Evolutionary conservation across 2,113 vertebrate species (phyloP).

Genomic region (Amphiprion percula): DNA sequence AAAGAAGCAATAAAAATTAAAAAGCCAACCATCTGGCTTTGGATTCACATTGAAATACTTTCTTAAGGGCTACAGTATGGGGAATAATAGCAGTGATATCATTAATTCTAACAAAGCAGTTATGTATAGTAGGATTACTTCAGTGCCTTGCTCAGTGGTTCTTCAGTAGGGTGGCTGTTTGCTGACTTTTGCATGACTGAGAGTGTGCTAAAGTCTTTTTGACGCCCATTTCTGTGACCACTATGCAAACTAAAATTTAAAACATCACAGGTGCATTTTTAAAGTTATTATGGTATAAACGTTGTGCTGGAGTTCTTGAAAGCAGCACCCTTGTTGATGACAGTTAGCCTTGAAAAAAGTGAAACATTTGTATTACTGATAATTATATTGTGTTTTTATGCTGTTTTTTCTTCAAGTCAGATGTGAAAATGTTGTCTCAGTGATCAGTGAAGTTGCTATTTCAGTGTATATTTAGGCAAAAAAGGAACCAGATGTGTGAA

Average conservation of each 20-base stretch:
- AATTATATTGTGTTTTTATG: background rate
- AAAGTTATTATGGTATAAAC: no score
- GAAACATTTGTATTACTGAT: no score
- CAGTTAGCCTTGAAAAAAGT: no score
- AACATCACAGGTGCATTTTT: no score
- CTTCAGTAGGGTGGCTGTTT: no score
- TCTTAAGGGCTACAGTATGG: background rate
- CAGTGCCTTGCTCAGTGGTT: no score
- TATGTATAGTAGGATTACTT: no score
- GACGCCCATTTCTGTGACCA: background rate
- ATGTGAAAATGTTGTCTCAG: slow-evolving; percentile 1
- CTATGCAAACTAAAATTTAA: no score
- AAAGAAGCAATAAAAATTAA: slow-evolving; percentile 9
- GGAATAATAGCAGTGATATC: no score
- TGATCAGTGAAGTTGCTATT: background rate
- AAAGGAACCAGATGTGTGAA: background rate
- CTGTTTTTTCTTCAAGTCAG: background rate
- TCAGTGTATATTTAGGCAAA: background rate
- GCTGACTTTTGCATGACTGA: slow-evolving; percentile 4
- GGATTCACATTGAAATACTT: slow-evolving; percentile 11
- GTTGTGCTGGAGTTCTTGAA: no score
- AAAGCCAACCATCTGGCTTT: background rate
- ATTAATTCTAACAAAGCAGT: no score
- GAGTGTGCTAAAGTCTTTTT: slow-evolving; percentile 1
- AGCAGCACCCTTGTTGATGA: no score